phyloP scores from a whole-genome alignment of 2,888 invertebrate species.

The Euplexia lucipara region DNA sequence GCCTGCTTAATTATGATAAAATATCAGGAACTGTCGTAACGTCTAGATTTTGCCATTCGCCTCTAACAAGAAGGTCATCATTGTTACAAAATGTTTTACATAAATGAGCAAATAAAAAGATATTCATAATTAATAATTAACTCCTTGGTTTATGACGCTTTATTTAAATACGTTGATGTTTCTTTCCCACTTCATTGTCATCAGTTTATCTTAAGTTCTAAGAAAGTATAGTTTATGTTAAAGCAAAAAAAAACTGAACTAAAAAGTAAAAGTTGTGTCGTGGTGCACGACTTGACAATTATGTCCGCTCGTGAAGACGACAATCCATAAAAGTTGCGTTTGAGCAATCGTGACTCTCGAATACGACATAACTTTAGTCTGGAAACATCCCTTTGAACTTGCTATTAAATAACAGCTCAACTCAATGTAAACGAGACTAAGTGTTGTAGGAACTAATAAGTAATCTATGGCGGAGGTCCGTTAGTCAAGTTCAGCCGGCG shows the following conservation, averaged over 20 bases:
- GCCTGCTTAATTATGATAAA: conserved; percentile 1
- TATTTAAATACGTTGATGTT: background rate
- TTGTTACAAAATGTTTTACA: conserved; percentile 11
- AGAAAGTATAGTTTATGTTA: conserved; percentile 14
- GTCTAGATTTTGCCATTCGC: conserved; percentile 14
- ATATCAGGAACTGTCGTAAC: conserved; percentile 11
- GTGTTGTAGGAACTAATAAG: conserved; percentile 41
- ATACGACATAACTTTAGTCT: conserved; percentile 20
- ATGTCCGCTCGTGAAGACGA: conserved; percentile 70
- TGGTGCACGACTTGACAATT: conserved; percentile 70
- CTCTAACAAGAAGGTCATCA: conserved; percentile 7
- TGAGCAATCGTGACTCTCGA: conserved; percentile 43
- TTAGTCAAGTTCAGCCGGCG: conserved; percentile 65
- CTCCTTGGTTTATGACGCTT: background rate
- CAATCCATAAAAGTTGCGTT: conserved; percentile 47
- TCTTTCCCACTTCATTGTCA: conserved; percentile 1
- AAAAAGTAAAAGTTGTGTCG: conserved; percentile 69
- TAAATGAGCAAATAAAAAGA: conserved; percentile 16
- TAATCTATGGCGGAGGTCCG: conserved; percentile 40
- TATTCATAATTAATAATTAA: background rate
- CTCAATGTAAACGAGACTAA: conserved; percentile 8
- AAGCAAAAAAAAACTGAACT: conserved; percentile 38
- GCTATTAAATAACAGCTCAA: conserved; percentile 16
- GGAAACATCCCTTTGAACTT: conserved; percentile 8
- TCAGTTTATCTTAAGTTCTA: conserved; percentile 1